Conservation (phyloP, 2,113 vertebrate genomes). For the Hemichromis elongatus region DNA sequence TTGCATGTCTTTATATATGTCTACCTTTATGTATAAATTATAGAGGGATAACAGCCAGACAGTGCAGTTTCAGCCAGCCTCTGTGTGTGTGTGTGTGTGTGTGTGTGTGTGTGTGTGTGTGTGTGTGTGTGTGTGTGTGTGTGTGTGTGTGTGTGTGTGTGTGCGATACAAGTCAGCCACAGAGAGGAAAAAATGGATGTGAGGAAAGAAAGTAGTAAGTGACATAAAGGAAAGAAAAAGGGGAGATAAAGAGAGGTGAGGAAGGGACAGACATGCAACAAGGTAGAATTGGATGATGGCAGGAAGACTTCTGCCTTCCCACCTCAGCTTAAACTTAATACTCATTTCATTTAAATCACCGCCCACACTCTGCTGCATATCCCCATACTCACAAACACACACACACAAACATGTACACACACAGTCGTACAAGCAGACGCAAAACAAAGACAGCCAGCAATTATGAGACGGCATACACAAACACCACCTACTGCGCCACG, state of each 20-base stretch:
- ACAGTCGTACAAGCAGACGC: conserved; percentile 9
- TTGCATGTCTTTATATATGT: background rate
- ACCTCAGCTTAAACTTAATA: conserved; percentile 51
- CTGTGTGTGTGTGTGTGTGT: conserved; percentile 2
- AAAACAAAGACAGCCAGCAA: conserved; percentile 60
- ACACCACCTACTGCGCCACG: conserved; percentile 55
- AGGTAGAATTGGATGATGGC: conserved; percentile 7
- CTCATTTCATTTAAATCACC: conserved; percentile 45
- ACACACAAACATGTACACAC: background rate
- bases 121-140: background rate
- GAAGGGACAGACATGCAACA: background rate
- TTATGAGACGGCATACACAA: conserved; percentile 55
- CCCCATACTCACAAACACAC: background rate
- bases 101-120: background rate
- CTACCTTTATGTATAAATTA: background rate
- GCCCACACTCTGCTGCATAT: conserved; percentile 32
- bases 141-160: background rate
- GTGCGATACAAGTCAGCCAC: background rate
- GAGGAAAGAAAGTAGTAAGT: background rate
- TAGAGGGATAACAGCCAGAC: conserved; percentile 2
- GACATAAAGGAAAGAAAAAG: background rate
- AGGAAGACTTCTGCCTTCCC: conserved; percentile 24
- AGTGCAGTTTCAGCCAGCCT: background rate
- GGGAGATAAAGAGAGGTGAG: background rate
- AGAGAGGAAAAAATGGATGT: background rate